phyloP scores from a whole-genome alignment of 2,888 invertebrate genomes.

The Machimus atricapillus region DNA sequence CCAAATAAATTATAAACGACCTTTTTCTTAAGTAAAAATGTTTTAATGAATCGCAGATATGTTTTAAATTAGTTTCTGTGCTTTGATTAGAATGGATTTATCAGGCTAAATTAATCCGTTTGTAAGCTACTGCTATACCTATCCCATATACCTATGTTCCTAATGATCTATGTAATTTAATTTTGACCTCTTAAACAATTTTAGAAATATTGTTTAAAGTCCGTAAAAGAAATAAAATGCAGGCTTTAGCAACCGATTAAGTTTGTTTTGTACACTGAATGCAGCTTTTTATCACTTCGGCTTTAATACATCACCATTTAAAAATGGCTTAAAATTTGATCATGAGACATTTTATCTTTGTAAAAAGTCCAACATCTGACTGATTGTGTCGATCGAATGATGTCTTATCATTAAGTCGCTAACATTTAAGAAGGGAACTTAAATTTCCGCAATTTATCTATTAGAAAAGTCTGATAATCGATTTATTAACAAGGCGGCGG shows the following conservation, averaged over 20 bases:
- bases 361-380: neutral
- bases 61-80: neutral
- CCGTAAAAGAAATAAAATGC: neutral
- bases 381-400: neutral
- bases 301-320: neutral
- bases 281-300: neutral
- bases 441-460: neutral
- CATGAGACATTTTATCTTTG: neutral
- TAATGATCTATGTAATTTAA: neutral
- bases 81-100: neutral
- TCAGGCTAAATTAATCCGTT: neutral
- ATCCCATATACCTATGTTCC: too few species aligned
- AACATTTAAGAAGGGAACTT: neutral
- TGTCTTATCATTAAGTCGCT: neutral
- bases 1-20: neutral
- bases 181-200: neutral
- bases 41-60: neutral
- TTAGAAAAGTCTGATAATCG: neutral
- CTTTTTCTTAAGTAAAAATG: neutral
- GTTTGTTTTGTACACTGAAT: neutral
- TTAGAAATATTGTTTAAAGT: neutral
- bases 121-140: neutral
- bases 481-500: neutral
- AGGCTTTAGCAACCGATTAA: neutral
- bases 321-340: neutral